Evolutionary conservation across 2,113 vertebrate genomes (phyloP), one percentile per base, ranked within the genome.

Genomic region (Hyla sarda): DNA sequence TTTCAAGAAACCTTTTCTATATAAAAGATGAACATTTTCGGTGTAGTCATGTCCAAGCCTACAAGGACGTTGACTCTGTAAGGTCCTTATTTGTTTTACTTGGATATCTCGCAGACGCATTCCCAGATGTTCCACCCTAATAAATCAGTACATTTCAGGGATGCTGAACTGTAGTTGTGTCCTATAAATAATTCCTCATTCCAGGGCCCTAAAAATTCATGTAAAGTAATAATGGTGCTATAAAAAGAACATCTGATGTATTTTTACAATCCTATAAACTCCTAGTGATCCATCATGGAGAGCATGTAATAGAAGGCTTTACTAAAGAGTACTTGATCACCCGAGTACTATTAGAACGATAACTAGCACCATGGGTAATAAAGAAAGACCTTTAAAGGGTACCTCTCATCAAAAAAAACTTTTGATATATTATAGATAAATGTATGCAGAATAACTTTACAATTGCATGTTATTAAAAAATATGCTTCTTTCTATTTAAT

Each of bases 141-240:
- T 79, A 79, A 79, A 79, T 79, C 77, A 23, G 32, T 12, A 78
- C 30, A 56, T 52, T 30, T 56, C 28, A 28, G 2, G 37, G 16
- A 8, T 56, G 75, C 50, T 58, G 52, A 21, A 37, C 52, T 60
- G 73, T 16, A 41, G 73, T 34, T 6, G 3, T 14, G 9, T n/a
- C 41, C 52, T 60, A 60, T 32, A 79, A 41, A 79, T 14, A 30
- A 58, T 19, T 60, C 11, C 16, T 58, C 54, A 13, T 34, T 34
- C 4, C 21, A 37, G 3, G 37, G 21, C 37, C 13, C 72, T 74
- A 74, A 41, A 73, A 74, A 48, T 47, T 13, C 23, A 74, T 47
- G 72, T 41, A 19, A 75, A 75, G 50, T 25, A 50, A 48, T 48
- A 16, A 75, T 17, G 2, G 11, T 48, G 21, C 72, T 14, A 74